These are phyloP conservation scores for Nipponia nippon DNA, from an alignment of 2,113 vertebrate species.

Conservation along the genomic window DNA sequence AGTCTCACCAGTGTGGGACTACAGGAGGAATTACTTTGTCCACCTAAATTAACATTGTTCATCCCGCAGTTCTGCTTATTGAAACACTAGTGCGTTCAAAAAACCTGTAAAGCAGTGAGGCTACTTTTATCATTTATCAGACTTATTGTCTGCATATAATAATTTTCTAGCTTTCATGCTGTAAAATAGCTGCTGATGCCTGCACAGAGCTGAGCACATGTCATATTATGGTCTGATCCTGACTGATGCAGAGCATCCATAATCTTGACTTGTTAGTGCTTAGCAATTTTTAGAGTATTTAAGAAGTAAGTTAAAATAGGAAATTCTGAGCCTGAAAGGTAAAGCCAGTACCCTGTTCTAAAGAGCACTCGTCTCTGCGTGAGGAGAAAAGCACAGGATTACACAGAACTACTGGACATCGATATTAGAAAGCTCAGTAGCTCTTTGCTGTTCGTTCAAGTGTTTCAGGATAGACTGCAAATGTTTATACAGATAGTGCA, in stretches of 20 bases:
- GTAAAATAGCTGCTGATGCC: not conserved
- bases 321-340: not conserved
- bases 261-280: not conserved
- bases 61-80: not conserved
- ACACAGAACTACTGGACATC: not conserved
- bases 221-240: not conserved
- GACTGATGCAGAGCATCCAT: not conserved
- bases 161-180: not conserved
- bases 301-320: not conserved
- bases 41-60: not conserved
- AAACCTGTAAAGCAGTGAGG: not conserved
- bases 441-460: not conserved
- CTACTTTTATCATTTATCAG: not conserved
- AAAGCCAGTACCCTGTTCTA: not conserved
- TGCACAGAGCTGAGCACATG: not conserved
- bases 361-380: not conserved
- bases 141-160: not conserved
- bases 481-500: not conserved
- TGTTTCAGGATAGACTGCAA: not conserved
- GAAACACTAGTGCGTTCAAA: constrained; percentile 1
- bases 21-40: not conserved
- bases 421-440: not conserved
- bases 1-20: not conserved
- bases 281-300: not conserved
- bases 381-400: not conserved